Evolutionary conservation across 2,888 invertebrate species (phyloP).

Genomic region (Mystacides longicornis): DNA sequence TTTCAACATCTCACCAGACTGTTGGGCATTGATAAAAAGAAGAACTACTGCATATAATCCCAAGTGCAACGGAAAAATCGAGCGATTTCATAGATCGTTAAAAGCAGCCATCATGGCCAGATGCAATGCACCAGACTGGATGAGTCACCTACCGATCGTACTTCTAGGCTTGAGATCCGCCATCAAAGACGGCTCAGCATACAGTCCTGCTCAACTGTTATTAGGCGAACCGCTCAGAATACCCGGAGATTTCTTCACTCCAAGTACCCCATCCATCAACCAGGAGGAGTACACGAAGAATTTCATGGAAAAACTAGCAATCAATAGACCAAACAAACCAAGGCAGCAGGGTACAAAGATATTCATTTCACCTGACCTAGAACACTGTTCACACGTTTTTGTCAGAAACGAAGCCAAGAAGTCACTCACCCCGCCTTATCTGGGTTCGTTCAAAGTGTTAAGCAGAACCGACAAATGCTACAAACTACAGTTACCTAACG

Average conservation of each 20-base stretch:
- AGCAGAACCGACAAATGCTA: not conserved
- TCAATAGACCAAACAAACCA: not conserved
- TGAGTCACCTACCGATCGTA: conserved; percentile 28
- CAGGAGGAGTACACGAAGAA: not conserved
- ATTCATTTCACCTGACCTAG: conserved; percentile 2
- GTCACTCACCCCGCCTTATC: conserved; percentile 4
- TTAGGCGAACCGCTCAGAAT: conserved; percentile 27
- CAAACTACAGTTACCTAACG: not conserved
- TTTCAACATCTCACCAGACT: conserved; percentile 20
- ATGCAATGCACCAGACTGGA: conserved; percentile 19
- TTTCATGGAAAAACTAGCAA: not conserved
- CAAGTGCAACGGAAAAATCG: conserved; percentile 23
- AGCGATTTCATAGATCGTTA: conserved; percentile 27
- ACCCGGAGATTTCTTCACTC: conserved; percentile 27
- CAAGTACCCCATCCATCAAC: not conserved
- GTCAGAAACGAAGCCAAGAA: not conserved
- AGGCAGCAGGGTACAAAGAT: not conserved
- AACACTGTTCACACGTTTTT: not conserved
- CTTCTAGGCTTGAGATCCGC: conserved; percentile 29
- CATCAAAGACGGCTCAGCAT: conserved; percentile 23
- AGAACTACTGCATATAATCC: conserved; percentile 26
- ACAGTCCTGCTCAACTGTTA: conserved; percentile 28
- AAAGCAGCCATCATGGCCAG: conserved; percentile 26
- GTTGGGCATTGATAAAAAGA: conserved; percentile 22
- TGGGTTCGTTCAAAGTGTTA: not conserved